Base-by-base conservation (phyloP, 2,888 invertebrate genomes). In the Tridacna gigas region DNA sequence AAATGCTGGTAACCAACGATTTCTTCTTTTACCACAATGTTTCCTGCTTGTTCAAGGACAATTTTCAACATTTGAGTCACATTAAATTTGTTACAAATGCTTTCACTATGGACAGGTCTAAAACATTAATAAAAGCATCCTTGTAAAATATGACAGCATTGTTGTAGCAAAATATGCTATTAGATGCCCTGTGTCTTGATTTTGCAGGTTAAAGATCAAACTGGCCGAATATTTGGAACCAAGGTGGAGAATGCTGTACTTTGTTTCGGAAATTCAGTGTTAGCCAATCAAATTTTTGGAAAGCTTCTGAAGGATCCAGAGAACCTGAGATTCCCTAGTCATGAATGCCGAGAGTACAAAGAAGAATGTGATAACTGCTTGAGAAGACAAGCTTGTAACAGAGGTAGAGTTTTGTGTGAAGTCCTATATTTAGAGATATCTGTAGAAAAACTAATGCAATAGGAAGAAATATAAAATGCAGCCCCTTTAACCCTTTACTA, bases 231-330 rank as follows among this genome's bases (percentile, higher is more conserved):
- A 15, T 45, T 67, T 9, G 11, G 45, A 45, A 37, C 45, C 18
- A 37, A n/a, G n/a, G n/a, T 45, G 5, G n/a, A 37, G 45, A 71
- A 94, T 88, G 91, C 90, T 74, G 90, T 94, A 47, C 90, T 92
- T 9, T 94, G 94, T 80, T 87, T 91, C 0, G 92, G 94, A 18
- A 91, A 91, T 69, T 91, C 91, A 15, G 89, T 85, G 0, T 88
- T 94, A 22, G 88, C 93, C 51, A 83, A 86, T n/a, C 86, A 89
- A 9, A 88, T 94, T n/a, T 94, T 94, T 89, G 86, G 90, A 45
- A 86, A 90, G 77, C 79, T 89, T 22, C 89, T 89, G 48, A 88
- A 90, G 12, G 86, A 89, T 9, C 89, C 91, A 26, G 83, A 89
- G 26, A 88, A 89, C 28, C 89, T 91, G 51, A 89, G 82, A 71